A percentile compares a stretch with the other conserved stretches of the same genome.
Evolutionary conservation across 53 echinoderm and acorn worm species (phyloP).

Genomic region (Henricia sp.): DNA sequence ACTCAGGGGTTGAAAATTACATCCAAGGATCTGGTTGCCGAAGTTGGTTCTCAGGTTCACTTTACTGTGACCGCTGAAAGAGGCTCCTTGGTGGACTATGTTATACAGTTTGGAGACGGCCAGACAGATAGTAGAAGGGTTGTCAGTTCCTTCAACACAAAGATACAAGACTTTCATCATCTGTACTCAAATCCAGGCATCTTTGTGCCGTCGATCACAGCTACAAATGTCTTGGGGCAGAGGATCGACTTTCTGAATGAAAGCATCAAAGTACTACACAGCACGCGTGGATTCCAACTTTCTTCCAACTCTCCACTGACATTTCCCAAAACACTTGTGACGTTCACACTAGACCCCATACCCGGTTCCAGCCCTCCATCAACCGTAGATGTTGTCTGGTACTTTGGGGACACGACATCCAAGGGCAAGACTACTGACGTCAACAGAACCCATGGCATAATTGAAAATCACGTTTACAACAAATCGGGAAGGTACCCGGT

Average conservation of each 20-base stretch:
- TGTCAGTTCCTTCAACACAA: neutral
- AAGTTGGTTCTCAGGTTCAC: constrained; percentile 11
- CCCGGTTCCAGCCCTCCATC: constrained; percentile 11
- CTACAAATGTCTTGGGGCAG: constrained; percentile 13
- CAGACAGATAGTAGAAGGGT: constrained; percentile 11
- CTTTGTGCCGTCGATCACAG: neutral
- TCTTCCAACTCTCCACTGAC: constrained; percentile 9
- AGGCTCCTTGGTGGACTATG: constrained; percentile 42
- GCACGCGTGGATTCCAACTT: constrained; percentile 13
- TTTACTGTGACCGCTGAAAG: constrained; percentile 12
- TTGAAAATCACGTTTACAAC: constrained; percentile 44
- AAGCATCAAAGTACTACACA: constrained; percentile 14
- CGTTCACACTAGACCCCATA: constrained; percentile 15
- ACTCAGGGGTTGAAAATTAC: neutral
- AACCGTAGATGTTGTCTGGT: neutral
- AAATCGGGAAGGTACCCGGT: constrained; percentile 50
- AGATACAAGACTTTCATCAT: constrained; percentile 26
- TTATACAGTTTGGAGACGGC: constrained; percentile 37
- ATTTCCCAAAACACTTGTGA: constrained; percentile 19
- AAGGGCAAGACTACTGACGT: neutral
- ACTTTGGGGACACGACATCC: constrained; percentile 50
- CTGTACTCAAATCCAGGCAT: constrained; percentile 2
- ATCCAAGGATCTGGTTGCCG: neutral
- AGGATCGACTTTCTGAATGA: too few species aligned
- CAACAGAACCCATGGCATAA: neutral